Percentiles rank a stretch among this genome's conserved stretches.
These are phyloP conservation scores for Platorchestia sp. DNA, from an alignment of 1,140 invertebrate species.

Conservation along the genomic window DNA sequence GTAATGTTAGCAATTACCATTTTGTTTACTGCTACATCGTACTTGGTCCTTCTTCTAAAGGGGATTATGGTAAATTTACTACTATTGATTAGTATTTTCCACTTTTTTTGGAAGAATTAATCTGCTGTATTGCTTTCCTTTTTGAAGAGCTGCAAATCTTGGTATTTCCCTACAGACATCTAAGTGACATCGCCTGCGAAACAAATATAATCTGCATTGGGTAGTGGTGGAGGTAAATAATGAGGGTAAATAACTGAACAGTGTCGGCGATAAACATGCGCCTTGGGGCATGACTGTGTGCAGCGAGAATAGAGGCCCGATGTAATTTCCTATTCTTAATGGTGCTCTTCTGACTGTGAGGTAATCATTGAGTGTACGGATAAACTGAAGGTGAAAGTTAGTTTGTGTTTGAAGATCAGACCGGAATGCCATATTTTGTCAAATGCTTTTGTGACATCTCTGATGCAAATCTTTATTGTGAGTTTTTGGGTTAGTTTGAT, in stretches of 20 bases:
- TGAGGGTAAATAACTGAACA: not conserved
- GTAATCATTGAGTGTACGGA: not conserved
- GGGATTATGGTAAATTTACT: not conserved
- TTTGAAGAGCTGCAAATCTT: not conserved
- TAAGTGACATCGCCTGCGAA: not conserved
- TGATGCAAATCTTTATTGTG: too few species aligned
- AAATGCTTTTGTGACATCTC: too few species aligned
- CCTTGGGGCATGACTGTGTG: not conserved
- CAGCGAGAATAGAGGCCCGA: not conserved
- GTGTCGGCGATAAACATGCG: not conserved
- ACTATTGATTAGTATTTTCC: not conserved
- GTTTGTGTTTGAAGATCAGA: not conserved
- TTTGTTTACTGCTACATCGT: not conserved
- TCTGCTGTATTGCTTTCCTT: not conserved
- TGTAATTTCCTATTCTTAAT: not conserved
- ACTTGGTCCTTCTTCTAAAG: not conserved
- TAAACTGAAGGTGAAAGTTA: not conserved
- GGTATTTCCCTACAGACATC: not conserved
- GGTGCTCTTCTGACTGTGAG: not conserved
- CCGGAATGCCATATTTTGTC: not conserved
- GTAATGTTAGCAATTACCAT: not conserved
- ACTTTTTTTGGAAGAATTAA: not conserved
- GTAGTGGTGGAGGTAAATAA: not conserved
- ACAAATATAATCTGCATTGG: not conserved
- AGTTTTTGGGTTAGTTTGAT: too few species aligned